Conservation (phyloP, 2,888 invertebrate genomes). For the Lasioglossum villosulum region DNA sequence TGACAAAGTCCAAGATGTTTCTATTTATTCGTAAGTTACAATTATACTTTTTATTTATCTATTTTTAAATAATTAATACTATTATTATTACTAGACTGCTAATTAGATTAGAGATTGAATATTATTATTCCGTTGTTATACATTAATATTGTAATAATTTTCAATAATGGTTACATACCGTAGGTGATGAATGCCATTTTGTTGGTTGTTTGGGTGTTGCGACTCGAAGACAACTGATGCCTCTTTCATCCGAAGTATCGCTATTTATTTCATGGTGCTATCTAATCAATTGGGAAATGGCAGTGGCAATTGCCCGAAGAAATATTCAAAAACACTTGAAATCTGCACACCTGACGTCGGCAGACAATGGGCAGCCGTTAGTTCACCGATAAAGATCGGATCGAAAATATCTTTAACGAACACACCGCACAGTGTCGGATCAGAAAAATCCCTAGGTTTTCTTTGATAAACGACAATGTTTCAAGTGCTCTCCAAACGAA, state of each 20-base stretch:
- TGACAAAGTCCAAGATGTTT: no score
- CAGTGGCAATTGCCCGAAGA: constrained; percentile 40
- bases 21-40: no score
- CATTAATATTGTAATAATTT: background rate
- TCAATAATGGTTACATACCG: constrained; percentile 43
- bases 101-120: no score
- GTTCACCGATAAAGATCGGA: constrained; percentile 18
- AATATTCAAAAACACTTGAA: constrained; percentile 56
- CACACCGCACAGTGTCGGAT: background rate
- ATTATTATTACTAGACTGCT: no score
- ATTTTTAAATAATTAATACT: no score
- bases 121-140: no score
- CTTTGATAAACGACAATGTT: background rate
- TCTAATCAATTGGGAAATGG: constrained; percentile 58
- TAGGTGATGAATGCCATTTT: constrained; percentile 50
- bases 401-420: background rate
- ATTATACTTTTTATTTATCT: no score
- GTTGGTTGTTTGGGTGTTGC: background rate
- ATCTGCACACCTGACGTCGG: constrained; percentile 53
- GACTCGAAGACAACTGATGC: constrained; percentile 25
- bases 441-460: no score
- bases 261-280: constrained; percentile 64
- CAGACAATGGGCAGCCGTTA: background rate
- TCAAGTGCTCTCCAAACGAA: background rate
- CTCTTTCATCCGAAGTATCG: background rate